Base-by-base conservation (phyloP, 1,140 invertebrate species). In the Bombus polaris region DNA sequence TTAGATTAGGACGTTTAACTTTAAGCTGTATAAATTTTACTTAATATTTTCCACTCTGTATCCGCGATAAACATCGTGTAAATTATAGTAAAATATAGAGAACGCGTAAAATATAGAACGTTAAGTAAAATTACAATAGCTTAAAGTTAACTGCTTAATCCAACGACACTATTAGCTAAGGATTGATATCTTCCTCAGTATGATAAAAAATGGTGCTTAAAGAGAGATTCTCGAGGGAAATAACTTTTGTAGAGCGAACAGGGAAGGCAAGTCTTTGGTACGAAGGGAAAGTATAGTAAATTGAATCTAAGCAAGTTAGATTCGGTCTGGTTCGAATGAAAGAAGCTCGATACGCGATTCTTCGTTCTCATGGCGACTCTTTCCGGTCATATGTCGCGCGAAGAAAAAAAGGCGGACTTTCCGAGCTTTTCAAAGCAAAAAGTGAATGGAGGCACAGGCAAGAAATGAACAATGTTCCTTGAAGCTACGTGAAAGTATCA, bases 301-400 rank as follows among this genome's bases (percentile, higher is more conserved):
- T 73, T 72, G 47, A 57, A 82, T 15, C 5, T 6, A 74, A 74
- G 57, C 32, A 47, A 82, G 39, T 82, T 62, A 25, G 57, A 1
- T 35, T 37, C 37, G 32, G 28, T 10, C 18, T 62, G n/a, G 18
- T 62, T 81, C 53, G 32, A 47, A 28, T 53, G 37, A 53, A n/a
- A 39, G 47, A 72, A 42, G 2, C 44, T n/a, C 79, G 47, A 70
- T 68, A 57, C 68, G 79, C 39, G 73, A 76, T 35, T 76, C 37
- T 59, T 47, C 42, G 37, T 66, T n/a, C 39, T 9, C 47, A 15
- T 35, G n/a, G 44, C 53, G 70, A 42, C 44, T 73, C 70, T 73
- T 81, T 73, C 70, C 57, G 80, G 35, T 39, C 53, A 28, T 15
- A n/a, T 28, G 13, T 13, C 10, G 28, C 3, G n/a, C 1, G 35